Evolutionary conservation across 2,888 invertebrate species (phyloP), one percentile per base, ranked within the genome.

Genomic region (Globia sparganii): DNA sequence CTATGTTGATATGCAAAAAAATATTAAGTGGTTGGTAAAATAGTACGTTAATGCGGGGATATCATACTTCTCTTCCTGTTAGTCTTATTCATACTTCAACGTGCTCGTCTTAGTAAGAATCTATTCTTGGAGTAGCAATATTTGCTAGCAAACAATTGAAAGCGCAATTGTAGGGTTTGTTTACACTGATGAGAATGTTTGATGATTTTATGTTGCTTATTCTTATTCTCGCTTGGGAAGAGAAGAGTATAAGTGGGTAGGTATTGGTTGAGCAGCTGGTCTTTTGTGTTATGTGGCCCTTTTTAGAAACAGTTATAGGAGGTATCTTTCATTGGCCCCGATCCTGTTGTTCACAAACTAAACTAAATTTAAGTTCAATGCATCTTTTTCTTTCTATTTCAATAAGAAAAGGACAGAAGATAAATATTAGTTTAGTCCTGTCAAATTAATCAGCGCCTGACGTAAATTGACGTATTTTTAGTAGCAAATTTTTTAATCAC

Each of bases 121-220:
- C 40, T 65, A 75, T 85, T 86, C 76, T 78, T 46, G 18, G 28
- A 73, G 66, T n/a, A 77, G 64, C 64, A 58, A 64, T 78, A 69
- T 75, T 73, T 75, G 40, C 58, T 62, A 37, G 65, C 56, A 78
- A 85, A 83, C 78, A 84, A 79, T 77, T 83, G 86, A 70, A 86
- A 61, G 79, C 72, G 40, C 62, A 34, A 2, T 59, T 75, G 28
- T 58, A 13, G 40, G 25, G 56, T 69, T 81, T 75, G 74, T 78
- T 78, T 62, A 70, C 66, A 61, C 56, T 64, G 72, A 78, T 72
- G 56, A 64, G 43, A 67, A 72, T 67, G 53, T 64, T 69, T 15
- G 18, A 59, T 70, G 58, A 64, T 70, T 67, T 69, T 69, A 66
- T 72, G n/a, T 70, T n/a, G 34, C 13, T 56, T 72, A 15, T 6